Percentiles rank a stretch among this genome's conserved stretches.
Conservation (phyloP, 2,888 invertebrate genomes). For the Sarcophaga variegata region DNA sequence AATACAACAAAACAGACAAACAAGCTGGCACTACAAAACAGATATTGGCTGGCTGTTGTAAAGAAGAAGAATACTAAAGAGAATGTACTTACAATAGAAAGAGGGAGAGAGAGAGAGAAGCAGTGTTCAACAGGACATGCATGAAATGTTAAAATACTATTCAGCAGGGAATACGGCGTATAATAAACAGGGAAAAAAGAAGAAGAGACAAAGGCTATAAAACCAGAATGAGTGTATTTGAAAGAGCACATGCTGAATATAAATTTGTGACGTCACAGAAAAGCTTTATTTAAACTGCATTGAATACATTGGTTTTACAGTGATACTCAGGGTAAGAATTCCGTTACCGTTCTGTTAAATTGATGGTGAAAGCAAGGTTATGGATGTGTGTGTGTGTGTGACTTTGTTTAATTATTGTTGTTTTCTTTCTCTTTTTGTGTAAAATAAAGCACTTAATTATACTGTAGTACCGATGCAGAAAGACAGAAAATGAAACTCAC, state of each 20-base stretch:
- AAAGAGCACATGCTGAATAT: constrained; percentile 54
- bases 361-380: too few relatives aligned
- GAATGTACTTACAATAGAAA: neutral
- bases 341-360: too few relatives aligned
- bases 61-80: constrained; percentile 14
- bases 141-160: neutral
- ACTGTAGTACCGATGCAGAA: neutral
- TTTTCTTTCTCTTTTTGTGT: neutral
- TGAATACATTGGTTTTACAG: neutral
- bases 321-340: neutral
- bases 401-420: neutral
- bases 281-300: constrained; percentile 33
- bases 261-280: constrained; percentile 52
- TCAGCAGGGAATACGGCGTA: neutral
- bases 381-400: too few relatives aligned
- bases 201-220: neutral
- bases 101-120: neutral
- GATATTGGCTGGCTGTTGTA: too few relatives aligned
- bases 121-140: neutral
- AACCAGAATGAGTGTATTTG: neutral
- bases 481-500: too few relatives aligned
- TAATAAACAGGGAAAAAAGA: neutral
- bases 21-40: constrained; percentile 8
- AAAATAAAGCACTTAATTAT: constrained; percentile 31
- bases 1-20: neutral